Percentiles rank a stretch among this genome's conserved stretches.
phyloP scores from a whole-genome alignment of 2,888 invertebrate genomes.

The Yponomeuta cagnagella region DNA sequence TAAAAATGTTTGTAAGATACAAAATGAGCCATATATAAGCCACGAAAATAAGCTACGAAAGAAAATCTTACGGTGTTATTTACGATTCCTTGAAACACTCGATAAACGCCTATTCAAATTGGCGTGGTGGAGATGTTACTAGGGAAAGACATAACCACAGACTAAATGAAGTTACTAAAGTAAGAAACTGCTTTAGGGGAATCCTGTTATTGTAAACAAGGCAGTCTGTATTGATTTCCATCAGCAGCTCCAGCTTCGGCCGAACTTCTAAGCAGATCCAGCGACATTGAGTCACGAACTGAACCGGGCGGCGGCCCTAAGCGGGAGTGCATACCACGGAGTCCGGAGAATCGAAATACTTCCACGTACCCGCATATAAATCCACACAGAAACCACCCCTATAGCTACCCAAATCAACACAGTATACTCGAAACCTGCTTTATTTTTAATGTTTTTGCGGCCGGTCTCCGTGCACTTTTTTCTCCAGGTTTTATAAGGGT shows the following conservation, averaged over 20 bases:
- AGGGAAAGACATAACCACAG: no score
- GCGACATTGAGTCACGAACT: not conserved
- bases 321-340: not conserved
- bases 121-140: no score
- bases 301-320: not conserved
- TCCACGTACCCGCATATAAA: not conserved
- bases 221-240: not conserved
- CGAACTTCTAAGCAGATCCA: not conserved
- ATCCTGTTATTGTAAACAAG: no score
- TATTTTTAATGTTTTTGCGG: constrained; percentile 9
- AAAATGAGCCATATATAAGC: no score
- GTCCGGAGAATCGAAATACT: not conserved
- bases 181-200: no score
- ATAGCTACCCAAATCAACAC: not conserved
- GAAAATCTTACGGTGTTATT: not conserved
- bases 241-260: not conserved
- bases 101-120: no score
- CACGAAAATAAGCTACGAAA: not conserved
- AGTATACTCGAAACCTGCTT: not conserved
- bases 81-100: no score
- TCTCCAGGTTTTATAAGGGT: constrained; percentile 47
- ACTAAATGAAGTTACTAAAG: no score
- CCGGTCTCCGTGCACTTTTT: constrained; percentile 36
- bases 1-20: no score
- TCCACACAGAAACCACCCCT: not conserved